Evolutionary conservation across 2,888 invertebrate genomes (phyloP).

Genomic region (Ornithoptera priamus): DNA sequence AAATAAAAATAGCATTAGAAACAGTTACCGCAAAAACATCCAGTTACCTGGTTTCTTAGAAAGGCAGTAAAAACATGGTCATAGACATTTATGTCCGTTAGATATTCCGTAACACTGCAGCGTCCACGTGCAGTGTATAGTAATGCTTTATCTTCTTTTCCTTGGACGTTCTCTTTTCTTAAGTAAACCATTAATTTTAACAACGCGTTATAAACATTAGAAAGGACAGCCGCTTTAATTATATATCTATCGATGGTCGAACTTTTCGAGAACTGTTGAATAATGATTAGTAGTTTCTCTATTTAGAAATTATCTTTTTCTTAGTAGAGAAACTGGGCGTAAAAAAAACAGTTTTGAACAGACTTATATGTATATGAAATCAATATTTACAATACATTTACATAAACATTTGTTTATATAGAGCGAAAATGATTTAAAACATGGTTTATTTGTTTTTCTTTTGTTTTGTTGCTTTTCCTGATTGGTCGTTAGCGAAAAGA

Average conservation of each 20-base stretch:
- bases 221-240: slow-evolving; percentile 8
- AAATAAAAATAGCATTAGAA: neutral
- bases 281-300: neutral
- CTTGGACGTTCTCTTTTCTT: slow-evolving; percentile 11
- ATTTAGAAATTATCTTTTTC: slow-evolving; percentile 2
- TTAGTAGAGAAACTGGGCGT: too few species aligned
- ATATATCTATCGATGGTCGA: slow-evolving; percentile 1
- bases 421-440: too few species aligned
- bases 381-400: too few species aligned
- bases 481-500: too few species aligned
- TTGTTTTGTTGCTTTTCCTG: too few species aligned
- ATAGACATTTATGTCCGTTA: slow-evolving; percentile 3
- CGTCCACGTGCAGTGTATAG: slow-evolving; percentile 20
- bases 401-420: too few species aligned
- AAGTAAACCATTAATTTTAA: slow-evolving; percentile 2
- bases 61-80: slow-evolving; percentile 5
- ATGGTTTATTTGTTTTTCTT: too few species aligned
- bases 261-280: slow-evolving; percentile 6
- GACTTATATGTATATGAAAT: too few species aligned
- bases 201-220: slow-evolving; percentile 1
- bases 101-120: slow-evolving; percentile 7
- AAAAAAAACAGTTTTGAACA: too few species aligned
- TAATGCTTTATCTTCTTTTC: slow-evolving; percentile 5
- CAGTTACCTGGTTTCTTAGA: slow-evolving; percentile 9
- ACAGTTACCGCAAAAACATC: slow-evolving; percentile 8